Conservation (phyloP, 1,140 invertebrate genomes). For the Lutraria rhynchaena region DNA sequence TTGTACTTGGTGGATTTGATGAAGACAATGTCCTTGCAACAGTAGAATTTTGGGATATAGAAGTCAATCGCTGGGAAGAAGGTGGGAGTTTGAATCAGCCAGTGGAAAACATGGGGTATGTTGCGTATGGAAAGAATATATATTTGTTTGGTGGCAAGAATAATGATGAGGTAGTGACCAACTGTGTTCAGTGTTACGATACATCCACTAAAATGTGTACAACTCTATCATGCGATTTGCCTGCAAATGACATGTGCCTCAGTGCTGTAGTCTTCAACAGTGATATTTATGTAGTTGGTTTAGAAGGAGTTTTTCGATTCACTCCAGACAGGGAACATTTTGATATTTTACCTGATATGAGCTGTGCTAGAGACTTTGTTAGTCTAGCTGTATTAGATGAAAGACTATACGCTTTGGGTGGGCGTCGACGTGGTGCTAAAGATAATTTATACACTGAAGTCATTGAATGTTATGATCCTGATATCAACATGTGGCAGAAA, state of each 20-base stretch:
- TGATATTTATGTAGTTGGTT: constrained; percentile 77
- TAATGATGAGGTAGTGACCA: constrained; percentile 77
- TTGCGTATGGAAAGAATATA: constrained; percentile 74
- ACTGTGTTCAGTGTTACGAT: constrained; percentile 77
- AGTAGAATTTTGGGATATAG: constrained; percentile 76
- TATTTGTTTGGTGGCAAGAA: constrained; percentile 79
- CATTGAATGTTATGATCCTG: constrained; percentile 75
- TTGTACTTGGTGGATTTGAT: constrained; percentile 78
- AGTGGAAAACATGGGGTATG: constrained; percentile 80
- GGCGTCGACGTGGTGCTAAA: constrained; percentile 75
- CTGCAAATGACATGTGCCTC: constrained; percentile 79
- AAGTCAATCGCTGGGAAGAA: constrained; percentile 73
- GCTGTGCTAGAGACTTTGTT: constrained; percentile 76
- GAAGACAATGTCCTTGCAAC: constrained; percentile 76
- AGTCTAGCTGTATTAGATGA: constrained; percentile 78
- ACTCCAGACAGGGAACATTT: constrained; percentile 70
- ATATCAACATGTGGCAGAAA: constrained; percentile 69
- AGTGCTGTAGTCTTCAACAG: constrained; percentile 75
- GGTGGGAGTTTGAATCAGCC: constrained; percentile 68
- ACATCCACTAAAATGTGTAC: constrained; percentile 68
- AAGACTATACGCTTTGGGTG: constrained; percentile 77
- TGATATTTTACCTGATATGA: constrained; percentile 76
- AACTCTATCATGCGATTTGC: constrained; percentile 68
- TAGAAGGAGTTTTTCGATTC: constrained; percentile 78
- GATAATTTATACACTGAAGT: constrained; percentile 77